Evolutionary conservation across 30 jellyfish, hydroid and myxozoan genomes (phyloP).

Genomic region (Pelagia noctiluca): DNA sequence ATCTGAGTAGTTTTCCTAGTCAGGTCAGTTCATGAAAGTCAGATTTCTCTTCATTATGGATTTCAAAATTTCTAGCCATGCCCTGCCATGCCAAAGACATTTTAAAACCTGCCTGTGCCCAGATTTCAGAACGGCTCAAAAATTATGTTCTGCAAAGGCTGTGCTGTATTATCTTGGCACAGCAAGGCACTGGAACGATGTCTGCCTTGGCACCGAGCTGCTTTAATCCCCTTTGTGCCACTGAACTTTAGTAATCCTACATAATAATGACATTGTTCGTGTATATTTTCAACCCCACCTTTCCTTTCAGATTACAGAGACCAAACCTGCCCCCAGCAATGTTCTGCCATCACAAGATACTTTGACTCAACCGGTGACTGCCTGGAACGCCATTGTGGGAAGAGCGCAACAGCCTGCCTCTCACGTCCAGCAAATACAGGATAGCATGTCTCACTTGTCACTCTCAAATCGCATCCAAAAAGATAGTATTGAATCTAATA

Average conservation of each 20-base stretch:
- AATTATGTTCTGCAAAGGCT: no score
- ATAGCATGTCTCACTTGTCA: neutral
- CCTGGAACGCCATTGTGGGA: constrained; percentile 95
- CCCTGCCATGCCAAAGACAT: no score
- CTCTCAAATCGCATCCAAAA: neutral
- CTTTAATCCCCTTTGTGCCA: no score
- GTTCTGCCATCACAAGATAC: constrained; percentile 16
- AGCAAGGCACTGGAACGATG: no score
- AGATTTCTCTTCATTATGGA: neutral
- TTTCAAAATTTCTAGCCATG: neutral
- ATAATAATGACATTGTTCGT: no score
- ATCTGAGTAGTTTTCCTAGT: constrained; percentile 1
- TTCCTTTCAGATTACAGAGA: neutral
- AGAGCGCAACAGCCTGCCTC: constrained; percentile 59
- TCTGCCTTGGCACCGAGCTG: no score
- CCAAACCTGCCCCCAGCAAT: neutral
- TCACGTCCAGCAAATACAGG: constrained; percentile 12
- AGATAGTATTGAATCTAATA: neutral
- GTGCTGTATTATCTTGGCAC: no score
- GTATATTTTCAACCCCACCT: neutral
- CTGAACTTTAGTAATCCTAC: no score
- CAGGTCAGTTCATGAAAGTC: constrained; percentile 35
- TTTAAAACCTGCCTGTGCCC: no score
- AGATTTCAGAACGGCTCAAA: no score
- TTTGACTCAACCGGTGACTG: constrained; percentile 55